These are phyloP conservation scores for Philereme transversata DNA, from an alignment of 2,888 invertebrate genomes.

Conservation along the genomic window DNA sequence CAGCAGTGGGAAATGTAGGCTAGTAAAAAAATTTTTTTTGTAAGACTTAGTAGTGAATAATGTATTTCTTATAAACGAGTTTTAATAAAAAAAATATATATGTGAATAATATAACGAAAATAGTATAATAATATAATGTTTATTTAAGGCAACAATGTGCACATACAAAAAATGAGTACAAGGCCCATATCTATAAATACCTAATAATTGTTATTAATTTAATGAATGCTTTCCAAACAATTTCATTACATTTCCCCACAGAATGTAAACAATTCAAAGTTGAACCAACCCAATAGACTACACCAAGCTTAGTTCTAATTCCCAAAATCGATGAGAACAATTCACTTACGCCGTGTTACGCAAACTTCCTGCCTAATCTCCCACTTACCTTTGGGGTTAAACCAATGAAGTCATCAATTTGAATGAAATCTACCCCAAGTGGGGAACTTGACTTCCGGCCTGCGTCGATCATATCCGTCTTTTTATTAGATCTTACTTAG, in stretches of 20 bases:
- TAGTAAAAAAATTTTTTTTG: too few relatives aligned
- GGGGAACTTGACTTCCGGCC: constrained; percentile 36
- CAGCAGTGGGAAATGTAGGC: too few relatives aligned
- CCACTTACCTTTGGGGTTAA: constrained; percentile 68
- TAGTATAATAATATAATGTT: too few relatives aligned
- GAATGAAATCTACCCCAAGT: constrained; percentile 62
- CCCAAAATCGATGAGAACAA: constrained; percentile 57
- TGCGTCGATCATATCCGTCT: constrained; percentile 6
- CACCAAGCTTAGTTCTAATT: constrained; percentile 33
- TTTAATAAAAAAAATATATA: too few relatives aligned
- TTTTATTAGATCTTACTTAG: neutral
- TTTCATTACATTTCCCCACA: neutral
- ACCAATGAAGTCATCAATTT: constrained; percentile 76
- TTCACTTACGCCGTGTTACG: constrained; percentile 61
- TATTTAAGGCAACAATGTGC: too few relatives aligned
- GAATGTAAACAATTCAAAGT: neutral
- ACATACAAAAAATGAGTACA: too few relatives aligned
- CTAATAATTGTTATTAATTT: too few relatives aligned
- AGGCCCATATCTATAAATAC: too few relatives aligned
- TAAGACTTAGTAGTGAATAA: too few relatives aligned
- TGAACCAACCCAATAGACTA: constrained; percentile 1
- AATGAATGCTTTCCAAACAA: too few relatives aligned
- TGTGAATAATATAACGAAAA: too few relatives aligned
- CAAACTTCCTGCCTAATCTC: constrained; percentile 68
- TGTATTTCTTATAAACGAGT: too few relatives aligned